phyloP scores from a whole-genome alignment of 2,888 invertebrate genomes.

The Cephus pulcher region DNA sequence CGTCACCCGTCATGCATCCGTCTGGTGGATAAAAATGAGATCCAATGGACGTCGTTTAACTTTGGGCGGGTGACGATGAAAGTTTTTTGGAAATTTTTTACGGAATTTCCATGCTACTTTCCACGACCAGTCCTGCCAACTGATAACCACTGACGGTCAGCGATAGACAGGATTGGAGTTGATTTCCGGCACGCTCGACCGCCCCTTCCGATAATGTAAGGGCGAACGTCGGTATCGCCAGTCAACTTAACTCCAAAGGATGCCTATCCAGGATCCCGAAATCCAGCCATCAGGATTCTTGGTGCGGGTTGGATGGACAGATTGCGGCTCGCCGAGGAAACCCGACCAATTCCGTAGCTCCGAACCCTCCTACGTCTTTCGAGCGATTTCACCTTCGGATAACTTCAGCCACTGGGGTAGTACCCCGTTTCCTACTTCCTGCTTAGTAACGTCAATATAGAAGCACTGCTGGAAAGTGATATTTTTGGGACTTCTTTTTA shows the following conservation, averaged over 20 bases:
- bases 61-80: background rate
- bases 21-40: background rate
- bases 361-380: background rate
- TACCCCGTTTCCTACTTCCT: background rate
- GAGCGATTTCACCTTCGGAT: background rate
- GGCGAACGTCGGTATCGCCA: conserved; percentile 43
- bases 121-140: conserved; percentile 12
- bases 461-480: background rate
- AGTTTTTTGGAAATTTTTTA: background rate
- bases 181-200: conserved; percentile 54
- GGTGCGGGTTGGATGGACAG: conserved; percentile 54
- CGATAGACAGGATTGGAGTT: conserved; percentile 58
- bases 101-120: background rate
- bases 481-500: background rate
- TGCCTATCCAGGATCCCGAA: conserved; percentile 23
- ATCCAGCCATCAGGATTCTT: conserved; percentile 46
- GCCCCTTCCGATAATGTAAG: conserved; percentile 50
- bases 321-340: conserved; percentile 62
- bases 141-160: conserved; percentile 49
- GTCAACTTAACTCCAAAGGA: conserved; percentile 59
- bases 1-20: background rate
- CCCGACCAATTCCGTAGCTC: conserved; percentile 21
- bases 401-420: background rate
- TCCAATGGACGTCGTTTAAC: background rate
- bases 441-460: background rate